A percentile compares a stretch with the other conserved stretches of the same genome.
Conservation (phyloP, 2,888 invertebrate genomes). For the Taphrorychus bicolor region DNA sequence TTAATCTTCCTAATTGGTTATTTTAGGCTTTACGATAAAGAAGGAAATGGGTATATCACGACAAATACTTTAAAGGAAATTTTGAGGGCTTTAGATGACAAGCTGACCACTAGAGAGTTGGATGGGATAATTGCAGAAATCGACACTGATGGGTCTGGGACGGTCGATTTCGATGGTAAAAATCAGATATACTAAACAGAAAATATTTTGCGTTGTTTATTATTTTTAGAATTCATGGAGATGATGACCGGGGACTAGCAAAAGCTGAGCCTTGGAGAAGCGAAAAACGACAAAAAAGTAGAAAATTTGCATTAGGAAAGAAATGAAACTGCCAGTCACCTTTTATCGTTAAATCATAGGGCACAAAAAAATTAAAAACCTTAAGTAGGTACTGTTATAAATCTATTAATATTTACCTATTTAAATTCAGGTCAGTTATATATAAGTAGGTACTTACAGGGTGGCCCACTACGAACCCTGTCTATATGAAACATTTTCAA, state of each 20-base stretch:
- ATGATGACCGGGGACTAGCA: slow-evolving; percentile 90
- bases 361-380: too few relatives aligned
- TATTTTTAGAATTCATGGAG: slow-evolving; percentile 86
- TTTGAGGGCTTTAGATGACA: slow-evolving; percentile 90
- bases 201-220: slow-evolving; percentile 3
- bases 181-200: background rate
- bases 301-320: too few relatives aligned
- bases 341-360: too few relatives aligned
- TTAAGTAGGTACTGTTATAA: too few relatives aligned
- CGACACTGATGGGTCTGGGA: slow-evolving; percentile 97
- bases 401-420: too few relatives aligned
- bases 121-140: slow-evolving; percentile 98
- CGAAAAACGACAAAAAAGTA: background rate
- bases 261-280: background rate
- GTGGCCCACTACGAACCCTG: too few relatives aligned
- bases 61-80: slow-evolving; percentile 93
- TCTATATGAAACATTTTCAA: too few relatives aligned
- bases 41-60: slow-evolving; percentile 94
- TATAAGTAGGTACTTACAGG: too few relatives aligned
- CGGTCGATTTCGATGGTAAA: slow-evolving; percentile 97
- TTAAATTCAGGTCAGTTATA: too few relatives aligned
- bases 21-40: slow-evolving; percentile 88
- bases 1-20: background rate
- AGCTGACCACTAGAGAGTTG: slow-evolving; percentile 88
- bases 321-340: too few relatives aligned